Base-by-base conservation (phyloP, 53 echinoderm and acorn worm genomes). In the Hippasteria phrygiana region DNA sequence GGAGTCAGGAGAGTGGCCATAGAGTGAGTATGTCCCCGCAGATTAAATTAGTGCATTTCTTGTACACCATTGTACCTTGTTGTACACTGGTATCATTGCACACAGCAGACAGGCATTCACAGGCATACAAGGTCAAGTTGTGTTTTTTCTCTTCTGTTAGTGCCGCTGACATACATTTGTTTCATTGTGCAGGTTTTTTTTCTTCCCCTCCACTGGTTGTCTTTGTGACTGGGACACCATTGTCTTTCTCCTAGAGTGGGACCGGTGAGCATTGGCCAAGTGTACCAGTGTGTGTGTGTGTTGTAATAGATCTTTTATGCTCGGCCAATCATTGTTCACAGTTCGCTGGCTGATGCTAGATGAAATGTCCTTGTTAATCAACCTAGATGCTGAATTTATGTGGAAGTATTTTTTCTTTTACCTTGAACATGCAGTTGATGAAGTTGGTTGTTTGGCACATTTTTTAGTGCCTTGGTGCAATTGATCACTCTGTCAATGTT, bases 111-210 rank as follows among this genome's bases (percentile, higher is more conserved):
- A 24, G n/a, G 59, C 40, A 59, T 31, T 4, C 40, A 78, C 12
- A 62, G 36, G 38, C 51, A 50, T 31, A 54, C 77, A 80, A 80
- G 81, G 81, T 66, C 81, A 81, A 81, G 81, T 63, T 81, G 17
- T 34, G 59, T 38, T 38, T 13, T n/a, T 34, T 41, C 34, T 16
- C 43, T 65, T 62, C 81, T 18, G 65, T 81, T 81, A 81, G 65
- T 56, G 34, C 42, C 16, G 40, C 32, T 37, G 66, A 56, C 33
- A 65, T 66, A n/a, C n/a, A 81, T 81, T 65, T 65, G 43, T 65
- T 81, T 65, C 81, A 81, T 81, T 81, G 81, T 81, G 6, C 24
- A 5, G 20, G 35, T 20, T 18, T 13, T 27, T 80, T 33, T 38
- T 63, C 38, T 71, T 35, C 20, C 12, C 16, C 41, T 14, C 24